phyloP scores from a whole-genome alignment of 2,113 vertebrate species.

The Esox niger region DNA sequence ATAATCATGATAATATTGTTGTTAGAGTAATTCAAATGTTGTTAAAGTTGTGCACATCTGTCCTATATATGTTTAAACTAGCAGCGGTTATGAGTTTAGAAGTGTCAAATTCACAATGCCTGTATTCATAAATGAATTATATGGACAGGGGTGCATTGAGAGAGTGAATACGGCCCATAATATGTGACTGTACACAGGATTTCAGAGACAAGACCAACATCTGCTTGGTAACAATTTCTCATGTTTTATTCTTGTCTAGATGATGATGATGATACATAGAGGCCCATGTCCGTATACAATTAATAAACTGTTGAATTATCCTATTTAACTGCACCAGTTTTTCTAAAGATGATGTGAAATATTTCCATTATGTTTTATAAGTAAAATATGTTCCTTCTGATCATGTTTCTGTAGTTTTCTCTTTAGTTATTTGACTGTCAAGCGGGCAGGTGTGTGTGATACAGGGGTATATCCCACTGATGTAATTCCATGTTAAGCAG shows the following conservation, averaged over 20 bases:
- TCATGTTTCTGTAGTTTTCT: constrained; percentile 53
- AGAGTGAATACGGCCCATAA: no score
- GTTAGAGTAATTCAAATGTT: constrained; percentile 66
- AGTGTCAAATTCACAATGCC: constrained; percentile 19
- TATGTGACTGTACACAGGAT: neutral
- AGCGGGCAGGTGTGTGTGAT: neutral
- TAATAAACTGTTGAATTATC: neutral
- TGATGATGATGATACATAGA: no score
- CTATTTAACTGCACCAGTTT: constrained; percentile 37
- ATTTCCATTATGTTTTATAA: constrained; percentile 74
- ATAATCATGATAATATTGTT: constrained; percentile 67
- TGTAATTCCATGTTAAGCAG: constrained; percentile 5
- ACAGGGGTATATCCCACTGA: neutral
- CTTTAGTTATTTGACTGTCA: constrained; percentile 1
- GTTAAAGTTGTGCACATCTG: constrained; percentile 64
- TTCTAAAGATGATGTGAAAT: constrained; percentile 64
- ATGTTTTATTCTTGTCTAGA: neutral
- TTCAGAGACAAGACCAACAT: neutral
- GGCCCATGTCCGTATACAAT: neutral
- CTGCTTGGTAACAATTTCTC: neutral
- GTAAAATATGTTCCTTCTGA: constrained; percentile 70
- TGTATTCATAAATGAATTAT: neutral
- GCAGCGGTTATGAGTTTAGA: constrained; percentile 36
- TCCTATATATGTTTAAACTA: constrained; percentile 47
- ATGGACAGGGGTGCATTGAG: no score